Base-by-base conservation (phyloP, 1,140 invertebrate species). In the Halesus radiatus region DNA sequence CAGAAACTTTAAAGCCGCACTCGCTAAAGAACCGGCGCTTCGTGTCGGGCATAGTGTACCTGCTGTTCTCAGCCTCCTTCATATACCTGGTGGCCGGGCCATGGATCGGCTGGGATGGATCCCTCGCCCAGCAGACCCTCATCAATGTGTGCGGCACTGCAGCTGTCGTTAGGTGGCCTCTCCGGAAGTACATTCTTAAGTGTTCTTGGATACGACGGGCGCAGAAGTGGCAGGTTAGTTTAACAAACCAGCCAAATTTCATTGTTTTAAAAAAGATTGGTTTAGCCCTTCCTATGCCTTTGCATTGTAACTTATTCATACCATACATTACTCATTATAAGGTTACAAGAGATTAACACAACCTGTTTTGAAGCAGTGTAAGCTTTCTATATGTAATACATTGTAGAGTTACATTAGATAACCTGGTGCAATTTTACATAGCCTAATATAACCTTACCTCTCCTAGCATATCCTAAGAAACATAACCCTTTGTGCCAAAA, bases 31-130 rank as follows among this genome's bases (percentile, higher is more conserved):
- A 77, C 4, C 32, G 75, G 16, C n/a, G 75, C 23, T 77, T 77
- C 15, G 75, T 77, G n/a, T 77, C 75, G 6, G 75, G 75, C 16
- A 77, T 77, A 50, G 37, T 70, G n/a, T 70, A 70, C 18, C 37
- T 70, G 7, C 32, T 70, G 1, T 79, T 54, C 60, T 23, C 74
- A 7, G 23, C 73, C 6, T 78, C 81, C 6, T 76, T 78, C 20
- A 80, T 83, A 50, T 83, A 83, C 64, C 54, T 78, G 23, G 52
- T 80, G 16, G 75, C 79, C 18, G 79, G 81, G 0, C 72, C 79
- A 10, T 83, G 81, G 81, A 18, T 78, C 6, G 79, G 79, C 1
- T 80, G 75, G 75, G 64, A 78, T 20, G 76, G 56, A 10, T 58
- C 60, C 10, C n/a, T 73, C 13, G 54, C 53, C 1, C 78, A 78